phyloP scores from a whole-genome alignment of 2,113 vertebrate species.

The Orcinus orca region DNA sequence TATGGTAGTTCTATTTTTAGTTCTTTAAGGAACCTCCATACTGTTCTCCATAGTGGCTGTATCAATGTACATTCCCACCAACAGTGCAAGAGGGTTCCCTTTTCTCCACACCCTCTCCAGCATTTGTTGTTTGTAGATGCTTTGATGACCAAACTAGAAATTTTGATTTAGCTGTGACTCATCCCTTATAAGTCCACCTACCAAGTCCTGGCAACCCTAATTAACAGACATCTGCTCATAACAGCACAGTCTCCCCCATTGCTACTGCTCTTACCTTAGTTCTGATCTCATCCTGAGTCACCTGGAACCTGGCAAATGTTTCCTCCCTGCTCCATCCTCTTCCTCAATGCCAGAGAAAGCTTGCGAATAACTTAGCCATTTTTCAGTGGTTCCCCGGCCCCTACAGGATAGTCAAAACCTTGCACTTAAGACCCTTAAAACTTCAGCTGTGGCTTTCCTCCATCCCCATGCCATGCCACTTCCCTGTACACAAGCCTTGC shows the following conservation, averaged over 20 bases:
- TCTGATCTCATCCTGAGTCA: not conserved
- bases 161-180: not conserved
- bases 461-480: not conserved
- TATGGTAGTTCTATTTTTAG: no score
- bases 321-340: not conserved
- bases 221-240: not conserved
- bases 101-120: no score
- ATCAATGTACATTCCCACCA: no score
- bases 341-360: not conserved
- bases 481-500: not conserved
- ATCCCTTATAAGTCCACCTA: not conserved
- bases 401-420: not conserved
- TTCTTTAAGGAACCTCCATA: no score
- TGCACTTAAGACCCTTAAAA: not conserved
- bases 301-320: not conserved
- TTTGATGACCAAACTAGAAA: not conserved
- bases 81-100: no score
- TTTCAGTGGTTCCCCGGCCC: not conserved
- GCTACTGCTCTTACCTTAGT: not conserved
- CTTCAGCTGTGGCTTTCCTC: not conserved
- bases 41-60: no score
- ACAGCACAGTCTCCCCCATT: not conserved
- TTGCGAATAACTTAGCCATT: not conserved
- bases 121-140: no score
- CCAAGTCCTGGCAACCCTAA: not conserved